These are phyloP conservation scores for Marasmarcha lunaedactyla DNA, from an alignment of 2,888 invertebrate genomes.

Conservation along the genomic window DNA sequence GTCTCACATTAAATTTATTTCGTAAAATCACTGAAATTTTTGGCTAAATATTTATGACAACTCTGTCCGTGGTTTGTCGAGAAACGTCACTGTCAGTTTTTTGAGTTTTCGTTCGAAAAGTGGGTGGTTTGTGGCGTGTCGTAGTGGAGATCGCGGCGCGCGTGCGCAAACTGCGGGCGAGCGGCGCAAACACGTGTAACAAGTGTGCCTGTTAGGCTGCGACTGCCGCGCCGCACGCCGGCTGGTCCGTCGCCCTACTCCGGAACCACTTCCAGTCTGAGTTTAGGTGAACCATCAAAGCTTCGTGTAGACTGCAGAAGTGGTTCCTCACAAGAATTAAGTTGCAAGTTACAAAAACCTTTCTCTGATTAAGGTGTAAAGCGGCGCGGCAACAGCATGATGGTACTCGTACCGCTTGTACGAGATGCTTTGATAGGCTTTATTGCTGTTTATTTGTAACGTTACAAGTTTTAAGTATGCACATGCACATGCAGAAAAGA, in stretches of 20 bases:
- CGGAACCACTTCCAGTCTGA: constrained; percentile 28
- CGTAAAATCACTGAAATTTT: background rate
- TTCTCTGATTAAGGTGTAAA: too few species aligned
- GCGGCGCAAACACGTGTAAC: constrained; percentile 24
- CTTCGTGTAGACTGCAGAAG: too few species aligned
- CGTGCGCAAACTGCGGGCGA: constrained; percentile 36
- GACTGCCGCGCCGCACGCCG: constrained; percentile 31
- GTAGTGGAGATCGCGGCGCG: constrained; percentile 36
- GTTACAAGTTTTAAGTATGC: too few species aligned
- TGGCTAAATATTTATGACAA: constrained; percentile 10
- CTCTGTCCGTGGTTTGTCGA: constrained; percentile 24
- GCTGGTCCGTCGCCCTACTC: constrained; percentile 23
- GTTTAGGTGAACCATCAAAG: too few species aligned
- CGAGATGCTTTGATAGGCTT: too few species aligned
- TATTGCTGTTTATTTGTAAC: too few species aligned
- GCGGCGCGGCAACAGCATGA: too few species aligned
- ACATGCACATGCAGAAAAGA: too few species aligned
- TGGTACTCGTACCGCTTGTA: too few species aligned
- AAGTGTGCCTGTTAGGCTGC: constrained; percentile 34
- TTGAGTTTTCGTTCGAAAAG: constrained; percentile 25
- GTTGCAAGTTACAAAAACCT: too few species aligned
- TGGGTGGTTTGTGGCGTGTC: constrained; percentile 38
- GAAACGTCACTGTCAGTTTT: constrained; percentile 62
- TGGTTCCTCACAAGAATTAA: too few species aligned
- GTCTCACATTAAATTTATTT: constrained; percentile 15